phyloP scores from a whole-genome alignment of 1,140 invertebrate species.

The Patella vulgata region DNA sequence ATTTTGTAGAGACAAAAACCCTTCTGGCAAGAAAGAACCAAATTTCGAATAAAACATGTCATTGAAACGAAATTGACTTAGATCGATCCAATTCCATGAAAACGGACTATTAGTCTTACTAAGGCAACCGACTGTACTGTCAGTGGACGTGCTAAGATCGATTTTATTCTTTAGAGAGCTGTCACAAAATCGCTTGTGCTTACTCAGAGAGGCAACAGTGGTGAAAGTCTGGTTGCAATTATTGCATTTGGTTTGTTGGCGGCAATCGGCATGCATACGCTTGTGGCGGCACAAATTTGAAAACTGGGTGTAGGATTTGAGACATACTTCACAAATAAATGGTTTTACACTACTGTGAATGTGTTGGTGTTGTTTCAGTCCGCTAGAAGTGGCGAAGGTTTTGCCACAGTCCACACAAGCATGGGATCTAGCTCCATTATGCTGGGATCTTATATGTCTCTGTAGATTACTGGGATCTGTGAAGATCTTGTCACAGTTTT shows the following conservation, averaged over 20 bases:
- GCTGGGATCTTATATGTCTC: conserved; percentile 92
- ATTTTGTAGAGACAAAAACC: too few species aligned
- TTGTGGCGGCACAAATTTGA: conserved; percentile 99
- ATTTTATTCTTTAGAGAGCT: conserved; percentile 58
- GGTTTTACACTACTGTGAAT: conserved; percentile 99
- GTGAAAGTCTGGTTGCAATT: conserved; percentile 93
- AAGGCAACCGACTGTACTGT: not conserved
- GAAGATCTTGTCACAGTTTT: conserved; percentile 94
- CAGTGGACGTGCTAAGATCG: conserved; percentile 1
- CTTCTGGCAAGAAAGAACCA: too few species aligned
- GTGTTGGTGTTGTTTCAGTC: conserved; percentile 98
- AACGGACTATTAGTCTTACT: too few species aligned
- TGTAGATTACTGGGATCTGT: conserved; percentile 95
- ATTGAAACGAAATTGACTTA: too few species aligned
- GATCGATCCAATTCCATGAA: too few species aligned
- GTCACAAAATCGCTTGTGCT: conserved; percentile 74
- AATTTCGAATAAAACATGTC: too few species aligned
- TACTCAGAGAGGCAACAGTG: conserved; percentile 79
- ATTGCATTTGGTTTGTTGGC: conserved; percentile 76
- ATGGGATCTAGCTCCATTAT: conserved; percentile 92
- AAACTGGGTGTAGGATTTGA: conserved; percentile 98
- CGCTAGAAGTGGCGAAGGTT: conserved; percentile 96
- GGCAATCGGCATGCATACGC: conserved; percentile 91
- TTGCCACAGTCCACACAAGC: conserved; percentile 98
- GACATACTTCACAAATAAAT: conserved; percentile 79